phyloP scores from a whole-genome alignment of 1,140 invertebrate species.

The Lepidurus apus region DNA sequence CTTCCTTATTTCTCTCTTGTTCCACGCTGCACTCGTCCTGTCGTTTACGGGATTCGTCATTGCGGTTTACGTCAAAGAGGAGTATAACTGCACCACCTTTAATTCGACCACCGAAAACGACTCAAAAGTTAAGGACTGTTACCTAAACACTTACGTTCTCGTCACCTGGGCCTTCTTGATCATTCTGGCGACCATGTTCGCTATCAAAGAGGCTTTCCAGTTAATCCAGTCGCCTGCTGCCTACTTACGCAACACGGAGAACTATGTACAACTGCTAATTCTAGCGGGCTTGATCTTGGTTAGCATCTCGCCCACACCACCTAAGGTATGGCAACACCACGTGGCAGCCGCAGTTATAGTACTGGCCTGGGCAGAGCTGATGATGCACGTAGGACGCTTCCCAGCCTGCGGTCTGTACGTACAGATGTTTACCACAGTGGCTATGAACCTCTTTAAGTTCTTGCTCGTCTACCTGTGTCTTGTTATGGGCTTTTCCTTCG shows the following conservation, averaged over 20 bases:
- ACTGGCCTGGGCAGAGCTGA: constrained; percentile 76
- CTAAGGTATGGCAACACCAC: constrained; percentile 76
- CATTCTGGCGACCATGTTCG: constrained; percentile 38
- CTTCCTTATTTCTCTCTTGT: constrained; percentile 68
- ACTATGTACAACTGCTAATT: constrained; percentile 78
- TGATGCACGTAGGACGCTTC: constrained; percentile 77
- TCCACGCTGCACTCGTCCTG: constrained; percentile 71
- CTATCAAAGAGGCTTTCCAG: constrained; percentile 62
- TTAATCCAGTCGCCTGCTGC: constrained; percentile 62
- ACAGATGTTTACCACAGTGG: constrained; percentile 77
- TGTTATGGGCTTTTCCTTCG: constrained; percentile 75
- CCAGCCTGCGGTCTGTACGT: constrained; percentile 80
- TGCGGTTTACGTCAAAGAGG: constrained; percentile 43
- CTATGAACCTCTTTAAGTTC: constrained; percentile 76
- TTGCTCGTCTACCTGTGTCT: constrained; percentile 75
- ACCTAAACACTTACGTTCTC: neutral
- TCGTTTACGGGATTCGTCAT: constrained; percentile 70
- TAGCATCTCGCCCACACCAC: constrained; percentile 66
- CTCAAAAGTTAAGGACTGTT: neutral
- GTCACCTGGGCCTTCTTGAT: constrained; percentile 38
- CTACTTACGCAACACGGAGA: constrained; percentile 73
- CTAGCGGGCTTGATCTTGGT: constrained; percentile 73
- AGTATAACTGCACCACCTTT: constrained; percentile 16
- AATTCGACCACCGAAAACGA: neutral
- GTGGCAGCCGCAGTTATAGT: constrained; percentile 74